phyloP scores from a whole-genome alignment of 2,797 vertebrate species.

The Zalophus californianus region DNA sequence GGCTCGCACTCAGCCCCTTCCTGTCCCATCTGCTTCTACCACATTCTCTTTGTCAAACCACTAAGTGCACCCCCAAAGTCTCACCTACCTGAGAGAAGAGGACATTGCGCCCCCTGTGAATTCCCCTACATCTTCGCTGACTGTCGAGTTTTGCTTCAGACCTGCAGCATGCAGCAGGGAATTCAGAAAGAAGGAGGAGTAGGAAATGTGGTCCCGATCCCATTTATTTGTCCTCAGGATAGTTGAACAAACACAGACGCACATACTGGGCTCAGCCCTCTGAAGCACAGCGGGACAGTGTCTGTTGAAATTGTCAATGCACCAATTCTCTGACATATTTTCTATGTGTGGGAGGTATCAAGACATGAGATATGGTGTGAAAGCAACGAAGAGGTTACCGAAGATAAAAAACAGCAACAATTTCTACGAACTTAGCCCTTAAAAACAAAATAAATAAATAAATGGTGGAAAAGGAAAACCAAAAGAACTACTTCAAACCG shows the following conservation, averaged over 20 bases:
- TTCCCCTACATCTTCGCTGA: not conserved
- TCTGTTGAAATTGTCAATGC: too few species aligned
- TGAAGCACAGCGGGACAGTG: not conserved
- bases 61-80: not conserved
- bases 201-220: not conserved
- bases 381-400: too few species aligned
- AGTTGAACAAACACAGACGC: not conserved
- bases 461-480: too few species aligned
- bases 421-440: too few species aligned
- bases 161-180: not conserved
- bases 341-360: not conserved
- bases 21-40: not conserved
- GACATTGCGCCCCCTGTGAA: not conserved
- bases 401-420: too few species aligned
- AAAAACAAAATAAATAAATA: too few species aligned
- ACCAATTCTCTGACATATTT: not conserved
- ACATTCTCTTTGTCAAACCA: not conserved
- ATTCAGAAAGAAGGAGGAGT: not conserved
- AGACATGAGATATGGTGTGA: not conserved
- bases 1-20: not conserved
- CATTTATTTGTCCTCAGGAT: too few species aligned
- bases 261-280: not conserved
- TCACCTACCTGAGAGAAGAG: not conserved
- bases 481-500: rapidly evolving
- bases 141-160: not conserved